Conservation (phyloP, 2,888 invertebrate genomes). For the Catocala fraxini region DNA sequence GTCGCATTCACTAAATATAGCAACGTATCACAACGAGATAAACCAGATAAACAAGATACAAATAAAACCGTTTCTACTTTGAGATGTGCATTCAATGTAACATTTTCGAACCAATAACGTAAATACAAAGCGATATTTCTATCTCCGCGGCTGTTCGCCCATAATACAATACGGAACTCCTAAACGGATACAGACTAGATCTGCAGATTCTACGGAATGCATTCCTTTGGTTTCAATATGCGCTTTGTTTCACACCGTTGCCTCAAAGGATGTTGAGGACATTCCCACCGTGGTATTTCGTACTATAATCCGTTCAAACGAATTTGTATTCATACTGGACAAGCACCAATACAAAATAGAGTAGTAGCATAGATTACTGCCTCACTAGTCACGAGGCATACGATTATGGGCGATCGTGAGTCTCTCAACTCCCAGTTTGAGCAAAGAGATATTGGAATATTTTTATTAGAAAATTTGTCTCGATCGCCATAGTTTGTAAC, state of each 20-base stretch:
- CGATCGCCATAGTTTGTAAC: no score
- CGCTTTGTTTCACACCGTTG: constrained; percentile 5
- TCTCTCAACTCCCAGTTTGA: no score
- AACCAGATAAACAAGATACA: background rate
- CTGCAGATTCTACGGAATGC: constrained; percentile 5
- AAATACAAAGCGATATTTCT: constrained; percentile 6
- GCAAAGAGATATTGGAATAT: no score
- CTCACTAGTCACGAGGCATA: no score
- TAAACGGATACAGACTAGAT: constrained; percentile 5
- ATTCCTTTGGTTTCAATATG: constrained; percentile 12
- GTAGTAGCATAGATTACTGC: no score
- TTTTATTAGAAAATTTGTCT: no score
- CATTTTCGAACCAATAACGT: constrained; percentile 3
- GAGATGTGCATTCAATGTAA: constrained; percentile 1
- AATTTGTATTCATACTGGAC: no score
- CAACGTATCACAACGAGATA: background rate
- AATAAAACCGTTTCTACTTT: background rate
- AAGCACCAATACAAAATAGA: no score
- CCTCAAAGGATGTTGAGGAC: constrained; percentile 2
- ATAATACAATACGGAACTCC: constrained; percentile 5
- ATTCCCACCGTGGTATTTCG: background rate
- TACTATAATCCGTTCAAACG: no score
- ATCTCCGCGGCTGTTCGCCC: constrained; percentile 6
- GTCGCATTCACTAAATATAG: background rate
- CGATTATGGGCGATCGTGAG: no score